These are phyloP conservation scores for Macrostomum cliftonense DNA, from an alignment of 2,888 invertebrate species.

Conservation along the genomic window DNA sequence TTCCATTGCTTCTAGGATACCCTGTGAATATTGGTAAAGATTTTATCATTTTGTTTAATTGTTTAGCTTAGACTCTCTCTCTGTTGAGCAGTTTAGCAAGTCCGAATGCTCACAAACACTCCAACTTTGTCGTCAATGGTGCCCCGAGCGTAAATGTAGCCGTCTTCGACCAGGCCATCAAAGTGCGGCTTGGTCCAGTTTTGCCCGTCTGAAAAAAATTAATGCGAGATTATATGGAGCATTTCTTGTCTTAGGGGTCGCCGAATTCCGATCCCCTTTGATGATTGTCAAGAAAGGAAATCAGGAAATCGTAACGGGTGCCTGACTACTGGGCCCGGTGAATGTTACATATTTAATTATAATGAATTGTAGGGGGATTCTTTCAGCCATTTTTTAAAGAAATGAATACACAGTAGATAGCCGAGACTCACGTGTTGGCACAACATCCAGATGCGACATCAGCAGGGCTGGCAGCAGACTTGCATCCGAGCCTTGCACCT, in stretches of 20 bases:
- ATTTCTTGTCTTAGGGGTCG: too few species aligned
- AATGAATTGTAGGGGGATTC: too few species aligned
- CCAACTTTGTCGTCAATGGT: slow-evolving; percentile 41
- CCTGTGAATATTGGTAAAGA: slow-evolving; percentile 31
- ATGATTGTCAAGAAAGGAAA: too few species aligned
- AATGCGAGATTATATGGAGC: too few species aligned
- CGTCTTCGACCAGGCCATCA: slow-evolving; percentile 35
- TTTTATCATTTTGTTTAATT: too few species aligned
- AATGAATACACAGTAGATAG: too few species aligned
- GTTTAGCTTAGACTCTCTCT: too few species aligned
- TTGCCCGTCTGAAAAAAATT: slow-evolving; percentile 13
- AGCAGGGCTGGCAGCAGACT: slow-evolving; percentile 38
- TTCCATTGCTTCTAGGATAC: slow-evolving; percentile 40
- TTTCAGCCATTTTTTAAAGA: too few species aligned
- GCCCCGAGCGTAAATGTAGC: slow-evolving; percentile 41
- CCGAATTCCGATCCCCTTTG: too few species aligned
- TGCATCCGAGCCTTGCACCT: slow-evolving; percentile 31
- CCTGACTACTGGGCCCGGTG: too few species aligned
- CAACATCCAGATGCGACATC: slow-evolving; percentile 42
- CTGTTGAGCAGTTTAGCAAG: slow-evolving; percentile 1
- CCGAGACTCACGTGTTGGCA: slow-evolving; percentile 24
- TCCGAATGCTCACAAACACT: slow-evolving; percentile 33
- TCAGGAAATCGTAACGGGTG: too few species aligned
- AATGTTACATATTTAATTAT: too few species aligned
- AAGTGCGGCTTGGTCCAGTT: slow-evolving; percentile 37